These are phyloP conservation scores for Grantiella picta DNA, from an alignment of 2,113 vertebrate species.

Conservation along the genomic window DNA sequence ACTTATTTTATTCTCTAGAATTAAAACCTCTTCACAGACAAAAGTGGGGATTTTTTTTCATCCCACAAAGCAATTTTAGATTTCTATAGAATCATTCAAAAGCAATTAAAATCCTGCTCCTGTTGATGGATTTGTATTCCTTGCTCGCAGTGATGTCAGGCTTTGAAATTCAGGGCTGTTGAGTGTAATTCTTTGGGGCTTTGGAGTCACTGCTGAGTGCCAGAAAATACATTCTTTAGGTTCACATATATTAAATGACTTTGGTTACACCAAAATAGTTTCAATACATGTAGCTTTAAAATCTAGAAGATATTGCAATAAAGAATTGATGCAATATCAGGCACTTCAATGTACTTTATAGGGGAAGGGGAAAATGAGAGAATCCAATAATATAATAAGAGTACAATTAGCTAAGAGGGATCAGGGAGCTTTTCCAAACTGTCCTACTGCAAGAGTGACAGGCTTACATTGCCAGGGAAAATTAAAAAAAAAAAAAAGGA, in stretches of 20 bases:
- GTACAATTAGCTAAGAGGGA: neutral
- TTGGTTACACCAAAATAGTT: neutral
- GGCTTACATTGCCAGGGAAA: neutral
- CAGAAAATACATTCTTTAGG: neutral
- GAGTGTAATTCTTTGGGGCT: constrained; percentile 31
- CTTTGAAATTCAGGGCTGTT: constrained; percentile 32
- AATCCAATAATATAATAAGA: neutral
- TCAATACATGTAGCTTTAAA: neutral
- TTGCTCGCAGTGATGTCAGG: neutral
- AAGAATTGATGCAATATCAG: neutral
- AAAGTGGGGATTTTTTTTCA: neutral
- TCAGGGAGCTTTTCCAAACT: neutral
- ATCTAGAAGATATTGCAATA: neutral
- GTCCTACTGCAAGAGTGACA: neutral
- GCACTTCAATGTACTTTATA: neutral
- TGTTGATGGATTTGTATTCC: constrained; percentile 33
- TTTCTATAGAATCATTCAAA: constrained; percentile 41
- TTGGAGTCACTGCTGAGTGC: constrained; percentile 1
- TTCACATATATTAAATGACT: neutral
- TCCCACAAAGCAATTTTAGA: constrained; percentile 13
- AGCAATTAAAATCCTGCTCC: constrained; percentile 24
- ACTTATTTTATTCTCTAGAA: neutral
- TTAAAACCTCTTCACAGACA: constrained; percentile 33
- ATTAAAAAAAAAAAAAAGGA: neutral
- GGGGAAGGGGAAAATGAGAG: neutral